A percentile compares a stretch with the other conserved stretches of the same genome.
phyloP scores from a whole-genome alignment of 2,888 invertebrate species.

The Pharmacophagus antenor region DNA sequence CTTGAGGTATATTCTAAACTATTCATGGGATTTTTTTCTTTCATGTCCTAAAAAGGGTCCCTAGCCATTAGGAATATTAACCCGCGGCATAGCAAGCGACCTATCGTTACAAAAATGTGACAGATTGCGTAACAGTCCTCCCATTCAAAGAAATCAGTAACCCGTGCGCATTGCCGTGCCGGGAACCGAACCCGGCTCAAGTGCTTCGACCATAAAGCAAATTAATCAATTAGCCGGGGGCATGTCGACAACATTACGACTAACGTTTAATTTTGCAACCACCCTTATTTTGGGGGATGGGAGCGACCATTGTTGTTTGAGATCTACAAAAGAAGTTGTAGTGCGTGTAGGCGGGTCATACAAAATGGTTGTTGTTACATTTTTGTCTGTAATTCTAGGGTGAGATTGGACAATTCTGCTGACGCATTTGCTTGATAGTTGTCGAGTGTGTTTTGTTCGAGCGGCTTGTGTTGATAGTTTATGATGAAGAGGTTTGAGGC shows the following conservation, averaged over 20 bases:
- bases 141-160: conserved; percentile 62
- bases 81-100: conserved; percentile 40
- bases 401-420: conserved; percentile 70
- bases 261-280: conserved; percentile 75
- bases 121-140: conserved; percentile 75
- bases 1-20: too few relatives aligned
- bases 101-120: conserved; percentile 65
- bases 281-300: conserved; percentile 47
- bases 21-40: background rate
- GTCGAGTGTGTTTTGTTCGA: conserved; percentile 58
- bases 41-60: background rate
- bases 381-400: conserved; percentile 62
- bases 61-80: conserved; percentile 49
- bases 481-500: conserved; percentile 57
- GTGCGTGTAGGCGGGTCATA: conserved; percentile 41
- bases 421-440: conserved; percentile 73
- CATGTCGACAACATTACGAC: conserved; percentile 78
- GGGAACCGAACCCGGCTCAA: conserved; percentile 71
- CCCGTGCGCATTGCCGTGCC: conserved; percentile 67
- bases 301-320: conserved; percentile 41
- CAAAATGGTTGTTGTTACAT: conserved; percentile 41
- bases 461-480: conserved; percentile 66
- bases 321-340: conserved; percentile 32
- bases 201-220: conserved; percentile 78
- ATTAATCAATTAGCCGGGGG: conserved; percentile 80